Evolutionary conservation across 2,113 vertebrate species (phyloP).

Genomic region (Vidua macroura): DNA sequence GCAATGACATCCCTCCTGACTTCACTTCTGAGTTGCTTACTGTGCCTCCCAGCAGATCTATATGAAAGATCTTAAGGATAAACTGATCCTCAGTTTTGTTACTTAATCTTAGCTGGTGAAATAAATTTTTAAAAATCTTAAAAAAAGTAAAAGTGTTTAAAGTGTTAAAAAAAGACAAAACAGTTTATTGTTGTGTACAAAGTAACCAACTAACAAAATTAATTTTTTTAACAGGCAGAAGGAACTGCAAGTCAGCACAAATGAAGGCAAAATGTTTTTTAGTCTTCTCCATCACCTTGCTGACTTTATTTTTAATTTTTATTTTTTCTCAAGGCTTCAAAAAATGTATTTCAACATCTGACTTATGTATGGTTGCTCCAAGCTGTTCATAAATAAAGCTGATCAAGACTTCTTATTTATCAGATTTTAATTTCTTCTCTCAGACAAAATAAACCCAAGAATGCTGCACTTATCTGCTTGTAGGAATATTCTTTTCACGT

Average conservation of each 20-base stretch:
- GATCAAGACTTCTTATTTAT: background rate
- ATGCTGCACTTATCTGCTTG: background rate
- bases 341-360: background rate
- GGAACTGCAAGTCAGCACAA: background rate
- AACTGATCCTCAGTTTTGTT: background rate
- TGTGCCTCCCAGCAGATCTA: background rate
- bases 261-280: background rate
- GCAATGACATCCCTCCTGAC: constrained; percentile 20
- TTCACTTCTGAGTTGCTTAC: background rate
- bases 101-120: background rate
- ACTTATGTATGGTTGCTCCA: background rate
- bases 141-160: background rate
- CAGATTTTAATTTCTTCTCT: background rate
- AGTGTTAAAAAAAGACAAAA: background rate
- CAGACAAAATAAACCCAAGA: background rate
- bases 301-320: background rate
- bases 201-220: background rate
- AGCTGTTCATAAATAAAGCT: background rate
- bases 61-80: background rate
- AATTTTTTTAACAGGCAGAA: background rate
- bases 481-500: background rate
- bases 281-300: background rate
- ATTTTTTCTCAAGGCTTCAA: background rate
- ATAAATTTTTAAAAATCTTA: background rate
- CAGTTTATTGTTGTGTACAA: background rate